A percentile compares a stretch with the other conserved stretches of the same genome.
Conservation (phyloP, 2,888 invertebrate genomes). For the Lasioglossum lativentre region DNA sequence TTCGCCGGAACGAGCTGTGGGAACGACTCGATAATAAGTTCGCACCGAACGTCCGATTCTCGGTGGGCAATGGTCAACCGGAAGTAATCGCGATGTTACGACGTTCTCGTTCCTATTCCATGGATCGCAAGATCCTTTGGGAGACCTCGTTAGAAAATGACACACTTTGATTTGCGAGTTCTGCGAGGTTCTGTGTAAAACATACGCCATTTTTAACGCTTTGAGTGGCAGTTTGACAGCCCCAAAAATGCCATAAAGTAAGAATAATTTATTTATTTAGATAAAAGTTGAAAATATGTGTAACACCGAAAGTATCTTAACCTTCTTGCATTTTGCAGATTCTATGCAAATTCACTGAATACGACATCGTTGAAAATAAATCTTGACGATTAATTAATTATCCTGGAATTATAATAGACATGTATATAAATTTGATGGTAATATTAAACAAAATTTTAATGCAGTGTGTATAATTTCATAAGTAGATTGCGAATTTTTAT, state of each 20-base stretch:
- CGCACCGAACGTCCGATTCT: conserved; percentile 33
- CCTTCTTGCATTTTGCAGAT: no score
- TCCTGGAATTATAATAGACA: no score
- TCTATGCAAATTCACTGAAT: no score
- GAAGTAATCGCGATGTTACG: background rate
- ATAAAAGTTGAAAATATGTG: no score
- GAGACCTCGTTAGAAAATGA: background rate
- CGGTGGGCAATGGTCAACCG: conserved; percentile 16
- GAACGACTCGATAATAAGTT: conserved; percentile 50
- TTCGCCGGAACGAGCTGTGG: conserved; percentile 36
- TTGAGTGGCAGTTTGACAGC: no score
- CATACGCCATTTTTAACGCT: no score
- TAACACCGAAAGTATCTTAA: no score
- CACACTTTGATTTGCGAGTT: background rate
- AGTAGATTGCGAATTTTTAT: background rate
- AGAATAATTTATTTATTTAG: no score
- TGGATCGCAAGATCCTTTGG: background rate
- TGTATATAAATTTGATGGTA: background rate
- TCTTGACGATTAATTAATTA: background rate
- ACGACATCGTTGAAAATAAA: background rate
- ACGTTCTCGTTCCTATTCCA: background rate
- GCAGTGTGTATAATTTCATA: background rate
- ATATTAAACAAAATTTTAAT: background rate
- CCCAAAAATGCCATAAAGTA: no score
- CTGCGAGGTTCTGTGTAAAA: no score